Evolutionary conservation across 2,113 vertebrate genomes (phyloP).

Genomic region (Gavialis gangeticus): DNA sequence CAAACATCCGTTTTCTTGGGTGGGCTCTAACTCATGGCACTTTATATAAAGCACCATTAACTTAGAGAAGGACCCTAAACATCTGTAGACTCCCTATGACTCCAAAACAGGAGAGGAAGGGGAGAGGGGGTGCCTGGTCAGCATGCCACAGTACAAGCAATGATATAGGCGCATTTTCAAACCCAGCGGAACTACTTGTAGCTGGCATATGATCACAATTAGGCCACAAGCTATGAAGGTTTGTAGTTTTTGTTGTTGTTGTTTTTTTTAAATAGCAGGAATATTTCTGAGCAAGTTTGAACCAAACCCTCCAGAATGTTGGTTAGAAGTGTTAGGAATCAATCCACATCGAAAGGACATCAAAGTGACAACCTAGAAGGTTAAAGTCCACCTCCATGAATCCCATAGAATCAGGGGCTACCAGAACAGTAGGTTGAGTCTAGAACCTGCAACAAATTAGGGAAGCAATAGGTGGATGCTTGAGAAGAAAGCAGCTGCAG

Average conservation of each 20-base stretch:
- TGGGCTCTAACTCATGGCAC: not conserved
- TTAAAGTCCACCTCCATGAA: conserved; percentile 19
- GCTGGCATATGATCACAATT: not conserved
- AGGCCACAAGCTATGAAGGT: not conserved
- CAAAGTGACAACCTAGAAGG: conserved; percentile 12
- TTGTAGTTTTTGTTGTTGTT: not conserved
- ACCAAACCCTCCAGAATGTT: not conserved
- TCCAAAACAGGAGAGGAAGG: not conserved
- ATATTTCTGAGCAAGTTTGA: conserved; percentile 32
- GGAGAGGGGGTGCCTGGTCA: not conserved
- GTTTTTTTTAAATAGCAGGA: not conserved
- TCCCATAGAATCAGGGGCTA: not conserved
- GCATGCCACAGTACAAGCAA: not conserved
- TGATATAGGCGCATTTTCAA: not conserved
- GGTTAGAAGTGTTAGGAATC: conserved; percentile 27
- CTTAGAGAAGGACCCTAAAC: not conserved
- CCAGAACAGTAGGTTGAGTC: not conserved
- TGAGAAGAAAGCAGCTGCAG: conserved; percentile 4
- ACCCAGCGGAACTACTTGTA: not conserved
- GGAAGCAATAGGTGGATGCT: not conserved
- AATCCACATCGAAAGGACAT: not conserved
- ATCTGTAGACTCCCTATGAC: not conserved
- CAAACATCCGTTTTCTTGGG: not conserved
- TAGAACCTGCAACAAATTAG: conserved; percentile 5
- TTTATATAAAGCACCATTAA: not conserved